Percentiles rank a stretch among this genome's conserved stretches.
Conservation (phyloP, 2,888 invertebrate genomes). For the Glyphotaelius pellucidus region DNA sequence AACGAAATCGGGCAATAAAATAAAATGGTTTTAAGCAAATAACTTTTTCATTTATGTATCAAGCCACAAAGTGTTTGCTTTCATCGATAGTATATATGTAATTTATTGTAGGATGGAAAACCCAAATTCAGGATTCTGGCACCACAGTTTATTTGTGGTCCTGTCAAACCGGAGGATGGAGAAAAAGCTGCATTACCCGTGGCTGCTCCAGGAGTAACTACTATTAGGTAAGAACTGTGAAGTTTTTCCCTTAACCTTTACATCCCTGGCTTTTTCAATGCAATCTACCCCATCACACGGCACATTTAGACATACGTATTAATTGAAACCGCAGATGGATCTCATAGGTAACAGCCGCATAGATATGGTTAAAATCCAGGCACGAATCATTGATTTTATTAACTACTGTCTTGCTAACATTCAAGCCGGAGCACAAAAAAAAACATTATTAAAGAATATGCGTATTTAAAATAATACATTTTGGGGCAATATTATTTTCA, state of each 20-base stretch:
- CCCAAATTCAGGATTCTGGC: constrained; percentile 62
- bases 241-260: background rate
- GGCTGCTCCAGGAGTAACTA: constrained; percentile 59
- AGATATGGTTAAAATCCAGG: background rate
- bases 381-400: background rate
- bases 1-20: no score
- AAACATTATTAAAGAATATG: background rate
- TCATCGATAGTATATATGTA: no score
- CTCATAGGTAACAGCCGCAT: no score
- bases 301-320: no score
- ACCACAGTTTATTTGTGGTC: constrained; percentile 64
- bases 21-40: no score
- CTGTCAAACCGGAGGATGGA: constrained; percentile 39
- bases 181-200: constrained; percentile 38
- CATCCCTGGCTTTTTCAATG: no score
- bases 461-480: background rate
- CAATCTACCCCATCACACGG: no score
- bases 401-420: background rate
- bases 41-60: no score
- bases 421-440: background rate
- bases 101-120: constrained; percentile 51
- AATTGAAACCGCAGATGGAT: no score
- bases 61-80: no score
- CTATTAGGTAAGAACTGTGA: constrained; percentile 58
- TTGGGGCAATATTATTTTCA: background rate